Evolutionary conservation across 2,797 vertebrate genomes (phyloP).

Genomic region (Sebastes cheni): DNA sequence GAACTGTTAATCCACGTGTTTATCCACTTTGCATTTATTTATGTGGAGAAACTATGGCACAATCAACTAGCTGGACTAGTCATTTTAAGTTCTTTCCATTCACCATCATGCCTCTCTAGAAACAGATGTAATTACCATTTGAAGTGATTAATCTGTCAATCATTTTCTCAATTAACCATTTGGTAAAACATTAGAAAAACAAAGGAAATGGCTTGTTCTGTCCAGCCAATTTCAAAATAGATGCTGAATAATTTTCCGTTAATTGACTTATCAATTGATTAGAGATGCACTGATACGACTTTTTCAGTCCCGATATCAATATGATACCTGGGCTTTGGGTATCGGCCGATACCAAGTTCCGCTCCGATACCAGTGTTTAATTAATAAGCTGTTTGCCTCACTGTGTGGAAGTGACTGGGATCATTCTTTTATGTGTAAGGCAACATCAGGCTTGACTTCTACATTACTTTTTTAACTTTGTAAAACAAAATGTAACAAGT

Average conservation of each 20-base stretch:
- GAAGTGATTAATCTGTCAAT: not conserved
- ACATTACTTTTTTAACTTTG: too few species aligned
- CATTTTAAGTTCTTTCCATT: not conserved
- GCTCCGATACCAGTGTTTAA: too few species aligned
- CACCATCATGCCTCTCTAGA: not conserved
- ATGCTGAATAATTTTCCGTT: not conserved
- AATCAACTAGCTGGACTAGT: not conserved
- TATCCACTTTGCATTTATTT: not conserved
- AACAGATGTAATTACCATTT: not conserved
- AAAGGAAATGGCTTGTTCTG: not conserved
- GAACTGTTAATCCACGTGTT: not conserved
- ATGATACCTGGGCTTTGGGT: too few species aligned
- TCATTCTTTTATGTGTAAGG: too few species aligned
- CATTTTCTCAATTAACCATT: not conserved
- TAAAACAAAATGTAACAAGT: too few species aligned
- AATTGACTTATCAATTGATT: not conserved
- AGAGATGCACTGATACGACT: too few species aligned
- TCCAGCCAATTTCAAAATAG: not conserved
- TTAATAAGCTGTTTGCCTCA: too few species aligned
- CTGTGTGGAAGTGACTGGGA: too few species aligned
- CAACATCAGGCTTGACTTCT: too few species aligned
- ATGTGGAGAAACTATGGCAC: not conserved
- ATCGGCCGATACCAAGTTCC: too few species aligned
- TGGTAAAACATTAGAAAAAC: not conserved
- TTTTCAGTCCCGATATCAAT: too few species aligned